A percentile compares a stretch with the other conserved stretches of the same genome.
phyloP scores from a whole-genome alignment of 2,888 invertebrate species.

The Limenitis camilla region DNA sequence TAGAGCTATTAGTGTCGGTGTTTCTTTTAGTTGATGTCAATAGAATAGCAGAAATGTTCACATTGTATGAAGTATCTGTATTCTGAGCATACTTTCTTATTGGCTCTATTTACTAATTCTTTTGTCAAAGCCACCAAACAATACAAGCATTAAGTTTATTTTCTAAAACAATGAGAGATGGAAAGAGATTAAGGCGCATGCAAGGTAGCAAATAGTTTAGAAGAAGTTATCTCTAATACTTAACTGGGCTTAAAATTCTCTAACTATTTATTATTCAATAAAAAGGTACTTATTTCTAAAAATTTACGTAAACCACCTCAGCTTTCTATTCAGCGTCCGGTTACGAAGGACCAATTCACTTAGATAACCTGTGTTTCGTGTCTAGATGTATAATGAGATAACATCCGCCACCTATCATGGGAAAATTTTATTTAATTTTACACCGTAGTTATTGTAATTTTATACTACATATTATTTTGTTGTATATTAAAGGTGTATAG shows the following conservation, averaged over 20 bases:
- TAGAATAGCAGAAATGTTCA: neutral
- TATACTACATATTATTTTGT: too few species aligned
- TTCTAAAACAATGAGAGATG: too few species aligned
- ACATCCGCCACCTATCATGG: slow-evolving; percentile 12
- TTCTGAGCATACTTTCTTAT: slow-evolving; percentile 3
- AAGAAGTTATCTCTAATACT: neutral
- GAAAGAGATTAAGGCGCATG: too few species aligned
- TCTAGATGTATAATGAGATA: slow-evolving; percentile 6
- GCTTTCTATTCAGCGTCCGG: slow-evolving; percentile 24
- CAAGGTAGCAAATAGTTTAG: too few species aligned
- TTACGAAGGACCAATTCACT: slow-evolving; percentile 19
- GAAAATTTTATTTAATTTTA: slow-evolving; percentile 5
- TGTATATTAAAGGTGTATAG: too few species aligned
- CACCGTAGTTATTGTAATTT: too few species aligned
- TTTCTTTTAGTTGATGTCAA: slow-evolving; percentile 1
- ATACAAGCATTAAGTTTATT: too few species aligned
- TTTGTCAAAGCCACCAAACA: too few species aligned
- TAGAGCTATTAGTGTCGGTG: neutral
- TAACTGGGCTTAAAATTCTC: neutral
- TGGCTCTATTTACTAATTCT: neutral
- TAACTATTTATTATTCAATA: neutral
- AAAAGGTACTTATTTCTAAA: neutral
- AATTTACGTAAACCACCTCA: slow-evolving; percentile 18
- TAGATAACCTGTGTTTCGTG: slow-evolving; percentile 10
- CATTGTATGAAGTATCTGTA: neutral